Conservation (phyloP, 2,888 invertebrate species). For the Lycocerus yunnanus region DNA sequence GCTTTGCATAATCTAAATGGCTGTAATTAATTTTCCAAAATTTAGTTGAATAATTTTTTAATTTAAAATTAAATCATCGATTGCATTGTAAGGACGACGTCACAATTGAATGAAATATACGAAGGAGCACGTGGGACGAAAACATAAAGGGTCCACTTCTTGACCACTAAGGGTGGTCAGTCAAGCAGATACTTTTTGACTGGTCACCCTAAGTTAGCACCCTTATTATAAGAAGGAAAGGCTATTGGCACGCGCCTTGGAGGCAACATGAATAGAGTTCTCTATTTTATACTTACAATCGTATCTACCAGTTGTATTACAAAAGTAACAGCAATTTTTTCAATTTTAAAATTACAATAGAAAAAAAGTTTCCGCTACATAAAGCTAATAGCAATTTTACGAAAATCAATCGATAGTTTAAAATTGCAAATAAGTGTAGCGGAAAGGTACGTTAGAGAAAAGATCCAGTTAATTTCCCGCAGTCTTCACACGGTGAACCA, state of each 20-base stretch:
- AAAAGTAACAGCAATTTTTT: neutral
- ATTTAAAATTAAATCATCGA: neutral
- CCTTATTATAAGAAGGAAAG: conserved; percentile 23
- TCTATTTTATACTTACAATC: neutral
- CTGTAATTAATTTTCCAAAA: neutral
- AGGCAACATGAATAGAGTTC: conserved; percentile 6
- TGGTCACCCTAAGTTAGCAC: conserved; percentile 37
- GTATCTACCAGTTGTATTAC: neutral
- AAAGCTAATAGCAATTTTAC: conserved; percentile 37
- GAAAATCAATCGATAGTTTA: conserved; percentile 47
- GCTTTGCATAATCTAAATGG: neutral
- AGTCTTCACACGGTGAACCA: conserved; percentile 40
- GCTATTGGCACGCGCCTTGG: conserved; percentile 21
- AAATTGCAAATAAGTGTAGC: conserved; percentile 49
- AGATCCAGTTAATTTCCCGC: conserved; percentile 34
- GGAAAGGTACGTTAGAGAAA: conserved; percentile 39
- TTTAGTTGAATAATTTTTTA: neutral
- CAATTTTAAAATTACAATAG: neutral
- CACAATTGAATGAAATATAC: neutral
- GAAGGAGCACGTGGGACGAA: neutral
- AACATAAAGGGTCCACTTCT: conserved; percentile 35
- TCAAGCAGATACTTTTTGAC: conserved; percentile 48
- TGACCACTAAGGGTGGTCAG: conserved; percentile 51
- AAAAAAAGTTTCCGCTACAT: conserved; percentile 43
- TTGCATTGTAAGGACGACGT: neutral